Evolutionary conservation across 2,113 vertebrate genomes (phyloP), one percentile per base, ranked within the genome.

Genomic region (Triplophysa dalaica): DNA sequence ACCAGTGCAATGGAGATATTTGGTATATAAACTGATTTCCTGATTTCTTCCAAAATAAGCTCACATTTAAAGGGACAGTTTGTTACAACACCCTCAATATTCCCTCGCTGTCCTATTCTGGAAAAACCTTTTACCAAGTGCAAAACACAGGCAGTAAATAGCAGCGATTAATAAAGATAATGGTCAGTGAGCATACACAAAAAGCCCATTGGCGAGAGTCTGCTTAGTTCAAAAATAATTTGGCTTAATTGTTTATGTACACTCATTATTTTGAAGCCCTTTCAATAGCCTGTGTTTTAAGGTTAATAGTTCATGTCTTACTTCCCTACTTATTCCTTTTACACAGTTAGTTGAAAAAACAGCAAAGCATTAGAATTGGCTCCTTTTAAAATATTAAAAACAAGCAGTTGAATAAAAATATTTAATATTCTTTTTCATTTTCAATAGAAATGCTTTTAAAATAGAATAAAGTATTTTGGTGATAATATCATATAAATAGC

Each of bases 241-340:
- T 67, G 11, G n/a, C 67, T 54, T 38, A 68, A 68, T 72, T 45
- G 22, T 63, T 83, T 24, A 67, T 43, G 75, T 58, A 70, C 24
- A 41, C 68, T 24, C 33, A 78, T 84, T 65, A 5, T 52, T 17
- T 80, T 52, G 66, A 60, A 41, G 52, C 38, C 14, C 50, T 52
- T 52, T 52, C 14, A 16, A 52, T 6, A 17, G 50, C 16, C n/a
- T 26, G 56, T 67, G 70, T 68, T 50, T 19, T 26, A 60, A 75
- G 58, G 66, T 82, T 81, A 83, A 86, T 81, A 79, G 79, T 75
- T 11, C 33, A 52, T 74, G 50, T 69, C 65, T 76, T 82, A 77
- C 81, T 89, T 92, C 87, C 88, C 86, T 90, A 87, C 75, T 87
- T 70, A 67, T 75, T 90, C 81, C 85, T 88, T 82, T 81, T 78